Percentiles rank a stretch among this genome's conserved stretches.
These are phyloP conservation scores for Cydia pomonella DNA, from an alignment of 1,140 invertebrate genomes.

Conservation along the genomic window DNA sequence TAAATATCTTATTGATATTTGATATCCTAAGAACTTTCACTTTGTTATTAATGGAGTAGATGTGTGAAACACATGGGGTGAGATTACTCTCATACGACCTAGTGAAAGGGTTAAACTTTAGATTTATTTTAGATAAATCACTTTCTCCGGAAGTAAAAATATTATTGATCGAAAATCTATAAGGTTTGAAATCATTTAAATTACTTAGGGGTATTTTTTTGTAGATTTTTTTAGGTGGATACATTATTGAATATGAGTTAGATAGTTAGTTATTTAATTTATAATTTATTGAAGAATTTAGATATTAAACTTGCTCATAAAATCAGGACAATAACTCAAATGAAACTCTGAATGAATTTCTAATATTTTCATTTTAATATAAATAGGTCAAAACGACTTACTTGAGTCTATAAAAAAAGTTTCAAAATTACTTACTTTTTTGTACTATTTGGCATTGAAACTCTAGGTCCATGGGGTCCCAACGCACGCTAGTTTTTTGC, in stretches of 20 bases:
- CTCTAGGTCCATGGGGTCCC: too few species aligned
- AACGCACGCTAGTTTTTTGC: too few species aligned
- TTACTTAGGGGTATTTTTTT: background rate
- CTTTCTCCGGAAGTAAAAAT: slow-evolving; percentile 18
- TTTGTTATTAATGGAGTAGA: background rate
- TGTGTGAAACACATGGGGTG: background rate
- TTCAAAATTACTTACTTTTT: too few species aligned
- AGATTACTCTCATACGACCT: background rate
- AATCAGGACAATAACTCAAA: too few species aligned
- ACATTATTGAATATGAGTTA: background rate
- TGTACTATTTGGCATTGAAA: too few species aligned
- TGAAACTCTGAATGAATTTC: too few species aligned
- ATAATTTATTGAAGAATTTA: too few species aligned
- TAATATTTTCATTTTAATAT: too few species aligned
- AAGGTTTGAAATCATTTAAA: background rate
- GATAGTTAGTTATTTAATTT: background rate
- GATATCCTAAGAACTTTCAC: background rate
- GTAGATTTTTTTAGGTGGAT: background rate
- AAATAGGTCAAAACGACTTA: too few species aligned
- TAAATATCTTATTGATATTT: too few species aligned
- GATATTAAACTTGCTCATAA: too few species aligned
- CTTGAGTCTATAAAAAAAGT: too few species aligned
- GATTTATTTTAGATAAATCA: background rate
- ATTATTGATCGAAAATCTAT: background rate
- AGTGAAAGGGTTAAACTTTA: background rate